Evolutionary conservation across 92 coral and sea anemone genomes (phyloP).

Genomic region (Phymanthus crucifer): DNA sequence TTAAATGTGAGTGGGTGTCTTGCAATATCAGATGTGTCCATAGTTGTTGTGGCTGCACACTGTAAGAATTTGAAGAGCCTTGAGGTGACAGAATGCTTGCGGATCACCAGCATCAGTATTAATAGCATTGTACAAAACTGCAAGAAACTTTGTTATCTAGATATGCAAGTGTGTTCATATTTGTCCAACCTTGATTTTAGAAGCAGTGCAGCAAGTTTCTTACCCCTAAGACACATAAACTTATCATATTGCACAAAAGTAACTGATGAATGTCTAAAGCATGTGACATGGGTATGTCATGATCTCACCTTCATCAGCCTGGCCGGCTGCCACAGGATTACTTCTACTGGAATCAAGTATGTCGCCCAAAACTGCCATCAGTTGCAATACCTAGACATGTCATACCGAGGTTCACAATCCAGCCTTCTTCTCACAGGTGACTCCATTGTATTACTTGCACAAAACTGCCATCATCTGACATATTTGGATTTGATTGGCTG

Average conservation of each 20-base stretch:
- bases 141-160: slow-evolving; percentile 47
- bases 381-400: slow-evolving; percentile 64
- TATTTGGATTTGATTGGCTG: slow-evolving; percentile 81
- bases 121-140: slow-evolving; percentile 75
- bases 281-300: slow-evolving; percentile 50
- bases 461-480: slow-evolving; percentile 48
- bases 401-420: slow-evolving; percentile 80
- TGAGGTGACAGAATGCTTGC: slow-evolving; percentile 72
- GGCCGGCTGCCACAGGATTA: slow-evolving; percentile 81
- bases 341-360: slow-evolving; percentile 65
- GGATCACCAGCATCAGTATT: slow-evolving; percentile 60
- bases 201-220: slow-evolving; percentile 11
- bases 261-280: slow-evolving; percentile 65
- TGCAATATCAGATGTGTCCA: slow-evolving; percentile 71
- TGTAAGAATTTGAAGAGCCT: slow-evolving; percentile 52
- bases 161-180: slow-evolving; percentile 86
- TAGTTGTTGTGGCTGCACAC: slow-evolving; percentile 64
- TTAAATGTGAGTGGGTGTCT: slow-evolving; percentile 81
- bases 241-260: slow-evolving; percentile 74
- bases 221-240: slow-evolving; percentile 57
- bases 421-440: slow-evolving; percentile 60
- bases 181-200: slow-evolving; percentile 58
- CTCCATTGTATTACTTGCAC: slow-evolving; percentile 58
- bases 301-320: slow-evolving; percentile 56
- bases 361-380: slow-evolving; percentile 46